Conservation (phyloP, 2,888 invertebrate genomes). For the Poecilus cupreus region DNA sequence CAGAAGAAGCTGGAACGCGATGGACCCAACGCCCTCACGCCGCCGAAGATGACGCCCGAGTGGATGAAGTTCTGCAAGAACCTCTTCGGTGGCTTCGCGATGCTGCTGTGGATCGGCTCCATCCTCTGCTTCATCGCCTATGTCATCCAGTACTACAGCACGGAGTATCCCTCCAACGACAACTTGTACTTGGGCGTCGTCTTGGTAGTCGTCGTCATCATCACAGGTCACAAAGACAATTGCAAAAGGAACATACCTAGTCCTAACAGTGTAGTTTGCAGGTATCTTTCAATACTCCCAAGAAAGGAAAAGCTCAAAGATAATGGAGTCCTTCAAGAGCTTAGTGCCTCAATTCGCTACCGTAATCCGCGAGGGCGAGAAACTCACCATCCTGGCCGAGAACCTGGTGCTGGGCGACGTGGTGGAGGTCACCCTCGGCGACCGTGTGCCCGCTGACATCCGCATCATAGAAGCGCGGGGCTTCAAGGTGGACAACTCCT, state of each 20-base stretch:
- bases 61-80: conserved; percentile 99
- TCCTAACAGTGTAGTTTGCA: conserved; percentile 70
- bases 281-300: conserved; percentile 98
- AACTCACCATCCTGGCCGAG: conserved; percentile 92
- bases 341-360: conserved; percentile 97
- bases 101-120: conserved; percentile 97
- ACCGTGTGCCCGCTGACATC: conserved; percentile 98
- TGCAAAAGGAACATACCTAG: no score
- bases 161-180: conserved; percentile 96
- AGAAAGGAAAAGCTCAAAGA: conserved; percentile 98
- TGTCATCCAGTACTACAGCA: conserved; percentile 92
- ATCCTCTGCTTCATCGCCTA: conserved; percentile 98
- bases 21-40: conserved; percentile 97
- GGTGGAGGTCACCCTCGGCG: conserved; percentile 99
- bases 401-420: conserved; percentile 98
- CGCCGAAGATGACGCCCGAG: conserved; percentile 98
- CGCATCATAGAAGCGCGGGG: conserved; percentile 95
- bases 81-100: conserved; percentile 97
- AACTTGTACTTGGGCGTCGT: conserved; percentile 94
- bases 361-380: conserved; percentile 95
- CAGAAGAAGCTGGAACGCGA: conserved; percentile 96
- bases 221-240: conserved; percentile 81
- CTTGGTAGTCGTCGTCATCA: conserved; percentile 80
- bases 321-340: conserved; percentile 99
- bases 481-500: conserved; percentile 97